phyloP scores from a whole-genome alignment of 2,888 invertebrate species.

The Zygaena filipendulae region DNA sequence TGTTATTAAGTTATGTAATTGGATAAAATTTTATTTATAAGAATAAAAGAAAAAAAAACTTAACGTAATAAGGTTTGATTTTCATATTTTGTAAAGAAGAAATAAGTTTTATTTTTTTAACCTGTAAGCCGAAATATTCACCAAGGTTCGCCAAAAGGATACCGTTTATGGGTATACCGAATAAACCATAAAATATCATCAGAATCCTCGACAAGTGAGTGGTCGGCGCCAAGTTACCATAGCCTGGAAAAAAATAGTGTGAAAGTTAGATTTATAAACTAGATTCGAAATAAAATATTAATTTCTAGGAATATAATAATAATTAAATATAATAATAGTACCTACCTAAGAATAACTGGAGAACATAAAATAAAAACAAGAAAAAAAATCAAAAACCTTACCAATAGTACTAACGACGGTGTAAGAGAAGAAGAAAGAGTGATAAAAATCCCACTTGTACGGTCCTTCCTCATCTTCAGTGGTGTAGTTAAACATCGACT shows the following conservation, averaged over 20 bases:
- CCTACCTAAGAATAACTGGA: no score
- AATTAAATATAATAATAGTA: no score
- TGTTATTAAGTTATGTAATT: no score
- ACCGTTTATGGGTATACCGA: conserved; percentile 89
- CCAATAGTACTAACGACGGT: conserved; percentile 93
- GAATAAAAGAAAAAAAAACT: no score
- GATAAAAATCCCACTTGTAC: conserved; percentile 88
- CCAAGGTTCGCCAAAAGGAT: conserved; percentile 83
- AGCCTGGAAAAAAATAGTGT: conserved; percentile 74
- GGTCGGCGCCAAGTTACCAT: conserved; percentile 90
- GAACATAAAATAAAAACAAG: conserved; percentile 1
- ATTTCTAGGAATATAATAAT: no score
- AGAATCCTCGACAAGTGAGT: conserved; percentile 82
- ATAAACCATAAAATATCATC: conserved; percentile 88
- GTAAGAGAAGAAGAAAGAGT: conserved; percentile 91
- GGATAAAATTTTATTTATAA: no score
- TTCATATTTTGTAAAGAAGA: no score
- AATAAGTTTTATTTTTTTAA: no score
- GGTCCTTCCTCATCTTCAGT: conserved; percentile 70
- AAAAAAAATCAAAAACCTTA: no score
- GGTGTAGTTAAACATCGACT: conserved; percentile 74
- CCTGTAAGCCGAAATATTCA: conserved; percentile 85
- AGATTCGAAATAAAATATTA: no score
- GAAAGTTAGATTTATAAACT: no score
- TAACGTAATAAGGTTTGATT: no score